phyloP scores from a whole-genome alignment of 1,140 invertebrate species.

The Epicauta chinensis region DNA sequence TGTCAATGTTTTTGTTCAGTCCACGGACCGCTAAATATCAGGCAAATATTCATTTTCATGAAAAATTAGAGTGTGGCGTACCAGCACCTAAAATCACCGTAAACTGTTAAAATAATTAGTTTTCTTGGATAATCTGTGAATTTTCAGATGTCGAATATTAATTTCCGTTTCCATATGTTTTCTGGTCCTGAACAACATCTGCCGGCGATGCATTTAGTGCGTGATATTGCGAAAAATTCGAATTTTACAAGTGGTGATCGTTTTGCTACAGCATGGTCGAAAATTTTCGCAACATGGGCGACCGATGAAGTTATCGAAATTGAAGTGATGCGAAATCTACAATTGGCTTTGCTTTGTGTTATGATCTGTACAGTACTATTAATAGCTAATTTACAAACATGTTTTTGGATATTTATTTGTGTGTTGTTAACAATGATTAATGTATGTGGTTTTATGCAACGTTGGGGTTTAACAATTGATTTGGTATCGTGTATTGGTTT shows the following conservation, averaged over 20 bases:
- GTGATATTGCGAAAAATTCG: slow-evolving; percentile 48
- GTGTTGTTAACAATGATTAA: slow-evolving; percentile 72
- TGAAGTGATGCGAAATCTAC: slow-evolving; percentile 73
- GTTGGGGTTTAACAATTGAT: slow-evolving; percentile 78
- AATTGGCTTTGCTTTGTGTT: slow-evolving; percentile 71
- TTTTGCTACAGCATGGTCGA: slow-evolving; percentile 61
- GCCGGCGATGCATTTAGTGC: slow-evolving; percentile 64
- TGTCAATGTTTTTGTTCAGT: slow-evolving; percentile 67
- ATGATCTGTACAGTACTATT: slow-evolving; percentile 72
- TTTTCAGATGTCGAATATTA: slow-evolving; percentile 49
- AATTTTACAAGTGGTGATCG: slow-evolving; percentile 54
- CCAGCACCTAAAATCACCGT: slow-evolving; percentile 47
- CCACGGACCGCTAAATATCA: slow-evolving; percentile 60
- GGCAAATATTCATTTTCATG: slow-evolving; percentile 58
- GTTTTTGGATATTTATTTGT: slow-evolving; percentile 71
- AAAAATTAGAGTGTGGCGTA: slow-evolving; percentile 55
- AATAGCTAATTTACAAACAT: slow-evolving; percentile 73
- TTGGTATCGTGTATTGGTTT: slow-evolving; percentile 78
- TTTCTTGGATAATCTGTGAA: too few relatives aligned
- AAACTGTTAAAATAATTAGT: background rate
- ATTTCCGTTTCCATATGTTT: slow-evolving; percentile 57
- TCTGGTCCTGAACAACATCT: slow-evolving; percentile 58
- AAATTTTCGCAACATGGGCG: slow-evolving; percentile 66
- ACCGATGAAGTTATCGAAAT: slow-evolving; percentile 72
- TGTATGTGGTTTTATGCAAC: slow-evolving; percentile 75